Percentiles rank a stretch among this genome's conserved stretches.
phyloP scores from a whole-genome alignment of 2,113 vertebrate genomes.

The Myiozetetes cayanensis region DNA sequence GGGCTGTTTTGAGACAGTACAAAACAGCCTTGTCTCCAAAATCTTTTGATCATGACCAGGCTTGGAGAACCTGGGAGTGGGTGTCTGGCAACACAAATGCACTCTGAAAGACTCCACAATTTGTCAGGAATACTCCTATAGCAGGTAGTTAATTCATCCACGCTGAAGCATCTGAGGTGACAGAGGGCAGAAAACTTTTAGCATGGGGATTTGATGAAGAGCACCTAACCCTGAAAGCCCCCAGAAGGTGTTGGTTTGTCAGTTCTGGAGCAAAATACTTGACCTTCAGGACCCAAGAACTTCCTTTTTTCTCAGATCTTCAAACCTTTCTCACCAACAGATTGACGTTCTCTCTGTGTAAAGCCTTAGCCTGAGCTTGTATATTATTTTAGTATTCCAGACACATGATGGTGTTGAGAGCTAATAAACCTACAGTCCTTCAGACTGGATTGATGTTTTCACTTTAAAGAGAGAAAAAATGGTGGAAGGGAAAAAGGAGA shows the following conservation, averaged over 20 bases:
- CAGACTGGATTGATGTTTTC: neutral
- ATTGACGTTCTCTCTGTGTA: neutral
- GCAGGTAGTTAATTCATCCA: neutral
- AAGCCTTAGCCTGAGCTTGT: neutral
- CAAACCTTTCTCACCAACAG: neutral
- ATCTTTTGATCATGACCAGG: neutral
- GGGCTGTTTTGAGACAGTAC: neutral
- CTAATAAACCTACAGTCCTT: neutral
- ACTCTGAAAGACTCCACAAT: neutral
- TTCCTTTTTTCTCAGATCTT: neutral
- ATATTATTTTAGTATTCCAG: neutral
- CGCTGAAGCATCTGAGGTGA: neutral
- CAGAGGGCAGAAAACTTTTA: neutral
- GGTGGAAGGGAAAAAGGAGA: accelerated
- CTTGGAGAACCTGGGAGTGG: neutral
- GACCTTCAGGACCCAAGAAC: neutral
- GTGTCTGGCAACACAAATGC: neutral
- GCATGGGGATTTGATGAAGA: neutral
- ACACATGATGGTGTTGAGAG: neutral
- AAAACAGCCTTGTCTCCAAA: neutral
- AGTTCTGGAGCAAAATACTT: neutral
- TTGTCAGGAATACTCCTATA: neutral
- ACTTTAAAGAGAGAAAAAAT: neutral
- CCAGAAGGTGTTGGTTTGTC: neutral
- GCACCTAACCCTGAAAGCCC: neutral